phyloP scores from a whole-genome alignment of 2,113 vertebrate species.

The Apodemus speciosus region DNA sequence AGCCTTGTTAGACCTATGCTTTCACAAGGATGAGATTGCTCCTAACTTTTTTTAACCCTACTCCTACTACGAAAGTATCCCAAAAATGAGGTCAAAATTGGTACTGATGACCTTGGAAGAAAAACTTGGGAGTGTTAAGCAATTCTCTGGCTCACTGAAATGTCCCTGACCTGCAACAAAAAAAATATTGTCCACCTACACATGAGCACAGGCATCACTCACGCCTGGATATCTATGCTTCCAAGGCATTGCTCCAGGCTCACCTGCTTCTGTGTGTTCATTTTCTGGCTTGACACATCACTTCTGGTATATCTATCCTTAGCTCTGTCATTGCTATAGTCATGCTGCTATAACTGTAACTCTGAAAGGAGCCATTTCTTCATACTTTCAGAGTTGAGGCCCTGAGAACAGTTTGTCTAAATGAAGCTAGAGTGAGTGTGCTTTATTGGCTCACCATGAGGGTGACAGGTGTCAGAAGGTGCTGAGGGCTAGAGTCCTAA shows the following conservation, averaged over 20 bases:
- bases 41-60: background rate
- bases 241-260: background rate
- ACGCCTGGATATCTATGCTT: background rate
- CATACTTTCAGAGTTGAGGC: background rate
- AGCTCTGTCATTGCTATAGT: background rate
- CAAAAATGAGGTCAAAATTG: conserved; percentile 32
- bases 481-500: background rate
- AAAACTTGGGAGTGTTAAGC: conserved; percentile 44
- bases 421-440: background rate
- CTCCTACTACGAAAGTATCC: background rate
- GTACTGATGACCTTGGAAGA: background rate
- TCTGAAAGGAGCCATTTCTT: background rate
- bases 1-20: background rate
- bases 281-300: background rate
- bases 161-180: background rate
- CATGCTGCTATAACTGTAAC: background rate
- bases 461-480: background rate
- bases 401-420: background rate
- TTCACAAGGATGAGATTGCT: conserved; percentile 1
- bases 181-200: background rate
- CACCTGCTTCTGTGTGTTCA: background rate
- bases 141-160: background rate
- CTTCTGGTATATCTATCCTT: background rate
- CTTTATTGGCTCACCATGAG: background rate
- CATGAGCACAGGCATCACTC: background rate